Evolutionary conservation across 2,797 vertebrate genomes (phyloP).

Genomic region (Sebastes minor): DNA sequence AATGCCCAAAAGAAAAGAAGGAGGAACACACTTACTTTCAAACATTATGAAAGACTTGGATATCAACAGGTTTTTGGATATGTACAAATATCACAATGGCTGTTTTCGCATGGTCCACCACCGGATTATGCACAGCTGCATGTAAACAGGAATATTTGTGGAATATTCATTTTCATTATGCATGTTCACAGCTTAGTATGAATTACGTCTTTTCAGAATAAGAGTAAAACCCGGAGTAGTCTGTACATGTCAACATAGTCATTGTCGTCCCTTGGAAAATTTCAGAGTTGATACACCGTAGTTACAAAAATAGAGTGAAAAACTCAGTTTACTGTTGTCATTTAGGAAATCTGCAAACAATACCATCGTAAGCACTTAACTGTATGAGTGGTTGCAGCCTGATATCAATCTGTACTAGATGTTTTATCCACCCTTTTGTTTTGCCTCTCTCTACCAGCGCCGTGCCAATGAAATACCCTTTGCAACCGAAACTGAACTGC

Average conservation of each 20-base stretch:
- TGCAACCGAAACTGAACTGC: conserved; percentile 11
- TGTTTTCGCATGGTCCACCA: not conserved
- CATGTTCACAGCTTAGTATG: not conserved
- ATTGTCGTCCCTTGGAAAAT: not conserved
- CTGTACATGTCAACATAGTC: rapidly evolving
- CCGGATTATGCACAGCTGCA: not conserved
- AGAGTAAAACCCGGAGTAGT: not conserved
- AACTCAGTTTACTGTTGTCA: not conserved
- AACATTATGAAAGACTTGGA: too few species aligned
- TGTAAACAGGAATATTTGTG: not conserved
- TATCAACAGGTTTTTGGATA: too few species aligned
- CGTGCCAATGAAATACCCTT: conserved; percentile 12
- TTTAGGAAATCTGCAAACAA: not conserved
- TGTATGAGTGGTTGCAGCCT: not conserved
- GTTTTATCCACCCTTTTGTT: conserved; percentile 17
- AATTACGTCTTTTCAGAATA: not conserved
- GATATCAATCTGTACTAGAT: conserved; percentile 2
- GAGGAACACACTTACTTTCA: not conserved
- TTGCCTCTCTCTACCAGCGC: not conserved
- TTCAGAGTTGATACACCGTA: not conserved
- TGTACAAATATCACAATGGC: not conserved
- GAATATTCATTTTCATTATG: not conserved
- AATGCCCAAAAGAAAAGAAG: too few species aligned
- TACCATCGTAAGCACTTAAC: not conserved
- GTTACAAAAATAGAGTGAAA: not conserved